These are phyloP conservation scores for Phaonia tiefii DNA, from an alignment of 2,888 invertebrate species.

Conservation along the genomic window DNA sequence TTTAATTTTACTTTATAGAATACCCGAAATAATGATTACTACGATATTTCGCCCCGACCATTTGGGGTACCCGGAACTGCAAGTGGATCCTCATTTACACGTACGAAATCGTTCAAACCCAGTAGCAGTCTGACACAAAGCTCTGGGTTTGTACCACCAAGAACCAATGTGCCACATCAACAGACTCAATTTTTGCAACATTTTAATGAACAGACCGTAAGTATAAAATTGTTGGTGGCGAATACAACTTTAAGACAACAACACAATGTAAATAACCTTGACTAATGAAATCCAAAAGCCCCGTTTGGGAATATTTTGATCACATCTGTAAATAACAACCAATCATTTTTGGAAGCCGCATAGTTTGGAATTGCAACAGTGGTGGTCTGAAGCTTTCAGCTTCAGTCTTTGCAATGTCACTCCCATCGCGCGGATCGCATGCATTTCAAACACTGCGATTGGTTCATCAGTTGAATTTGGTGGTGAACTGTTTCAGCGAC, in stretches of 20 bases:
- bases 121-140: constrained; percentile 65
- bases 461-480: neutral
- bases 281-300: constrained; percentile 1
- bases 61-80: constrained; percentile 74
- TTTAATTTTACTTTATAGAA: constrained; percentile 71
- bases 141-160: constrained; percentile 74
- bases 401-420: constrained; percentile 59
- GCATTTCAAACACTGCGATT: constrained; percentile 11
- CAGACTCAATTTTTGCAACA: constrained; percentile 79
- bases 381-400: neutral
- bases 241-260: neutral
- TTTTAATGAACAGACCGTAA: constrained; percentile 78
- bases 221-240: constrained; percentile 62
- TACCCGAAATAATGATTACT: constrained; percentile 78
- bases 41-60: constrained; percentile 80
- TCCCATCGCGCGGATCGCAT: constrained; percentile 36
- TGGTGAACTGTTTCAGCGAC: no score
- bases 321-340: neutral
- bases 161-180: constrained; percentile 79
- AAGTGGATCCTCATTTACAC: constrained; percentile 69
- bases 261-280: constrained; percentile 39
- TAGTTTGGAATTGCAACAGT: constrained; percentile 59
- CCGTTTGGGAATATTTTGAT: constrained; percentile 22
- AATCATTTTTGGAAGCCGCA: constrained; percentile 43
- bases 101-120: constrained; percentile 77